phyloP scores from a whole-genome alignment of 2,113 vertebrate species.

The Nesoenas mayeri region DNA sequence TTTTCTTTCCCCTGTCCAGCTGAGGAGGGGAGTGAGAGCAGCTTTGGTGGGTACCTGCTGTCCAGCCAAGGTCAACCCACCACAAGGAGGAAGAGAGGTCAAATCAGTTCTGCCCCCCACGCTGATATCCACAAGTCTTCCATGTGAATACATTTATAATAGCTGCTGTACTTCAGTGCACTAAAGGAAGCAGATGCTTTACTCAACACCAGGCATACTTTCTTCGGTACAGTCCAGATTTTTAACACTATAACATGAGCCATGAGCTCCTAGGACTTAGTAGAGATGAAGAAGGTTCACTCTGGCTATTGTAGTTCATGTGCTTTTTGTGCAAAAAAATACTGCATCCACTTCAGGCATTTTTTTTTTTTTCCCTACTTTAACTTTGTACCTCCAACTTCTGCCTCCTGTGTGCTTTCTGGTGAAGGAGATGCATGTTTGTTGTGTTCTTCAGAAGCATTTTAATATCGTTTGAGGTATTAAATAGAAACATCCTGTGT shows the following conservation, averaged over 20 bases:
- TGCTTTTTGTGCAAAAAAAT: background rate
- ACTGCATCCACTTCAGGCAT: background rate
- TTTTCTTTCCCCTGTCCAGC: too few species aligned
- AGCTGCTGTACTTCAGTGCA: background rate
- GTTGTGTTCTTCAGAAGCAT: background rate
- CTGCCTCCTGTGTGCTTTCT: background rate
- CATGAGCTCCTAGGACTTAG: background rate
- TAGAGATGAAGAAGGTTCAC: background rate
- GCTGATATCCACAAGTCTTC: fast-evolving
- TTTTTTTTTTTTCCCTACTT: too few species aligned
- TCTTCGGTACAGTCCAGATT: background rate
- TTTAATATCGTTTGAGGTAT: background rate
- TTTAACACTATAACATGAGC: background rate
- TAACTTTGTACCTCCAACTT: background rate
- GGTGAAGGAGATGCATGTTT: fast-evolving
- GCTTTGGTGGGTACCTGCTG: too few species aligned
- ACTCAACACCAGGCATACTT: too few species aligned
- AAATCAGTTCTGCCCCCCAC: background rate
- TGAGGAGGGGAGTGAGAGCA: too few species aligned
- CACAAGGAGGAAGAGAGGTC: background rate
- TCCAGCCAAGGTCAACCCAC: too few species aligned
- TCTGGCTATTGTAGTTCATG: background rate
- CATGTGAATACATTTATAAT: too few species aligned
- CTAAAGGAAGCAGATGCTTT: background rate
- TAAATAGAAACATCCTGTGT: background rate